Percentiles rank a stretch among this genome's conserved stretches.
Evolutionary conservation across 2,797 vertebrate genomes (phyloP).

Genomic region (Alca torda): DNA sequence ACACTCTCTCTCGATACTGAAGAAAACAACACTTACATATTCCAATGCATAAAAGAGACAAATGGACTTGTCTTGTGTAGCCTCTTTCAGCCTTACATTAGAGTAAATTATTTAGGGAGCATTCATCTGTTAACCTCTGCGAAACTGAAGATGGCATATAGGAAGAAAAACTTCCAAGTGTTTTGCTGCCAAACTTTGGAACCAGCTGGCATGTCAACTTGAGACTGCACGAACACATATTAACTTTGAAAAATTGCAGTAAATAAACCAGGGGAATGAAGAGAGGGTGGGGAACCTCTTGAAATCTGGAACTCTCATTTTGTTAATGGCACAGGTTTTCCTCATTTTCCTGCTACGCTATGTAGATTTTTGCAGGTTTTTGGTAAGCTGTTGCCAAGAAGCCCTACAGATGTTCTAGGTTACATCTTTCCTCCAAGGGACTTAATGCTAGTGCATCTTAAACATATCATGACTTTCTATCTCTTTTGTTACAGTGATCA

Average conservation of each 20-base stretch:
- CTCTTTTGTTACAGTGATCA: background rate
- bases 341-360: background rate
- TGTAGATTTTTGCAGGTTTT: background rate
- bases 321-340: background rate
- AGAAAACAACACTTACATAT: conserved; percentile 52
- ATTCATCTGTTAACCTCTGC: conserved; percentile 68
- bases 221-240: conserved; percentile 18
- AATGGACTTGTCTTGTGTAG: conserved; percentile 56
- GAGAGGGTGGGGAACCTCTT: background rate
- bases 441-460: background rate
- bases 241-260: conserved; percentile 64
- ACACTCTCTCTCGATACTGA: background rate
- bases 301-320: conserved; percentile 31
- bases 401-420: conserved; percentile 4
- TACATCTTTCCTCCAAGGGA: background rate
- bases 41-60: conserved; percentile 61
- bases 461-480: background rate
- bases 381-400: background rate
- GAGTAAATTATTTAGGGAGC: conserved; percentile 69
- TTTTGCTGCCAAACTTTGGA: conserved; percentile 54
- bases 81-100: conserved; percentile 63
- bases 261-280: conserved; percentile 21
- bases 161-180: conserved; percentile 60
- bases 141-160: conserved; percentile 47
- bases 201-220: conserved; percentile 49